Conservation (phyloP, 2,888 invertebrate species). For the Papilio gigon region DNA sequence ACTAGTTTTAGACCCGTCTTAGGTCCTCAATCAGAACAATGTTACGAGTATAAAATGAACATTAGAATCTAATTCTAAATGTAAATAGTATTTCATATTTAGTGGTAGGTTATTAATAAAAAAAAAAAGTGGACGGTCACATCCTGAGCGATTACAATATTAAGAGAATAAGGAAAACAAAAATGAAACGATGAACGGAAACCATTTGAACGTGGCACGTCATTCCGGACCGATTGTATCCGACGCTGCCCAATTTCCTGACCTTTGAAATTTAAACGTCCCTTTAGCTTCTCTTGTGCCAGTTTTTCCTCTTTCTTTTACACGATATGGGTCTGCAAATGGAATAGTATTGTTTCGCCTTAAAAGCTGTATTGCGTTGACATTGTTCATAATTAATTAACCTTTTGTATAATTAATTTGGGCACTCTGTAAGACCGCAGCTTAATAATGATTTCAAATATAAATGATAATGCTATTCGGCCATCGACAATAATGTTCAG, state of each 20-base stretch:
- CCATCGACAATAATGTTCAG: not conserved
- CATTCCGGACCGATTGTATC: constrained; percentile 79
- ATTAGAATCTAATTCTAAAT: not conserved
- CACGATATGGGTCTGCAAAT: constrained; percentile 21
- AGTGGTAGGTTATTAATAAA: not conserved
- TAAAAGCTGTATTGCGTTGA: constrained; percentile 12
- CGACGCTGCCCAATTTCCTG: constrained; percentile 80
- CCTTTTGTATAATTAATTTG: constrained; percentile 4
- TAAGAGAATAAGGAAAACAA: constrained; percentile 22
- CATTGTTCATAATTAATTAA: constrained; percentile 9
- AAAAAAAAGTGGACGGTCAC: not conserved
- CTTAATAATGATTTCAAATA: not conserved
- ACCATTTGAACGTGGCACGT: constrained; percentile 73
- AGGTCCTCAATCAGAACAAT: no score
- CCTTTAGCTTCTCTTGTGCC: constrained; percentile 68
- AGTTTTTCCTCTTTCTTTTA: constrained; percentile 56
- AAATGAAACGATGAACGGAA: constrained; percentile 58
- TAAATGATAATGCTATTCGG: no score
- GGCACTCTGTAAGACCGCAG: not conserved
- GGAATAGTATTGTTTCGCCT: constrained; percentile 24
- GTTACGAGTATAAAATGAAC: no score
- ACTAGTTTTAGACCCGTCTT: no score
- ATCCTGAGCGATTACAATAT: constrained; percentile 10
- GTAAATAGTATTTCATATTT: not conserved
- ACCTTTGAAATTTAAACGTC: constrained; percentile 61